phyloP scores from a whole-genome alignment of 2,888 invertebrate species.

The Acleris cristana region DNA sequence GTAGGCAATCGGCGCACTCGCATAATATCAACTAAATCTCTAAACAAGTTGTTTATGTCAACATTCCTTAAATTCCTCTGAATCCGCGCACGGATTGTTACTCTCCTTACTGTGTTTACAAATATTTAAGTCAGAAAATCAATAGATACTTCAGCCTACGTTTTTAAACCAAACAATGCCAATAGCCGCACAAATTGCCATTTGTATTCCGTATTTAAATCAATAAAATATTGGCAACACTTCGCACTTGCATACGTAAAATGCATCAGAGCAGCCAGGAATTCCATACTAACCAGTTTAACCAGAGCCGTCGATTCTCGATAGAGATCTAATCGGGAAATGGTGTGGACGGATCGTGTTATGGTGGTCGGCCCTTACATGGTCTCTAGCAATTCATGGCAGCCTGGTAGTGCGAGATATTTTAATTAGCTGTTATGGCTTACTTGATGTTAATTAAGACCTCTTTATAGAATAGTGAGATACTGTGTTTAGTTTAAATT shows the following conservation, averaged over 20 bases:
- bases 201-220: slow-evolving; percentile 1
- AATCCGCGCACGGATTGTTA: too few species aligned
- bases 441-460: slow-evolving; percentile 52
- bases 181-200: background rate
- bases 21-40: too few species aligned
- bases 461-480: slow-evolving; percentile 38
- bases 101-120: too few species aligned
- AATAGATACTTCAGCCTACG: too few species aligned
- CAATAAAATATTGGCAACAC: slow-evolving; percentile 8
- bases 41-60: too few species aligned
- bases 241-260: slow-evolving; percentile 22
- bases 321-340: slow-evolving; percentile 17
- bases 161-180: background rate
- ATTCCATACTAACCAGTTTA: slow-evolving; percentile 17
- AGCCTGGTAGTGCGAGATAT: slow-evolving; percentile 49
- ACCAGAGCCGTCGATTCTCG: slow-evolving; percentile 11
- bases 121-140: too few species aligned
- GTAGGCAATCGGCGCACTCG: too few species aligned
- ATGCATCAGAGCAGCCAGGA: slow-evolving; percentile 16
- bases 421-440: slow-evolving; percentile 53
- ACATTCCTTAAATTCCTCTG: too few species aligned
- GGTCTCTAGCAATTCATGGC: slow-evolving; percentile 40
- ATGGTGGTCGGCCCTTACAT: slow-evolving; percentile 19
- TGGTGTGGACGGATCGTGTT: slow-evolving; percentile 9
- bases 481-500: background rate